phyloP scores from a whole-genome alignment of 2,888 invertebrate species.

The Rhingia campestris region DNA sequence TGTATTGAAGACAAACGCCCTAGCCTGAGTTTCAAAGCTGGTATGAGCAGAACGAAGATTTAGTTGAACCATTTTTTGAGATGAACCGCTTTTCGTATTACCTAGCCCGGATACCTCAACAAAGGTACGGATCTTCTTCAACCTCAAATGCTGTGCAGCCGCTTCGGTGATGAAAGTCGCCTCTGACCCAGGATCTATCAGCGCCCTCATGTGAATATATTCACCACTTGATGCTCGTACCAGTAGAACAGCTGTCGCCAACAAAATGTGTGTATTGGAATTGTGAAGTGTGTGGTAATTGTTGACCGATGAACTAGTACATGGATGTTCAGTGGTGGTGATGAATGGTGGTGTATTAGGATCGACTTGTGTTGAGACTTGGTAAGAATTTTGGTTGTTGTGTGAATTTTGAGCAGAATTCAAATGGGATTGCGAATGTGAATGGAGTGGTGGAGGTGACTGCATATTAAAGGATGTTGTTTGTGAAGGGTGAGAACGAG shows the following conservation, averaged over 20 bases:
- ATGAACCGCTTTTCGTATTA: constrained; percentile 2
- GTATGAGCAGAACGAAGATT: constrained; percentile 8
- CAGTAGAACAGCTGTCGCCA: constrained; percentile 6
- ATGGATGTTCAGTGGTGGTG: background rate
- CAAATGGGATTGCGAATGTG: background rate
- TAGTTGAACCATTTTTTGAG: background rate
- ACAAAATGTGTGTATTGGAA: background rate
- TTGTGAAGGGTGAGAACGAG: too few species aligned
- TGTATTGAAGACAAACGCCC: constrained; percentile 5
- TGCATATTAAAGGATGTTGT: background rate
- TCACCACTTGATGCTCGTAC: background rate
- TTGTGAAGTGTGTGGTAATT: background rate
- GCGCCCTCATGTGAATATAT: background rate
- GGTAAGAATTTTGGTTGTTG: background rate
- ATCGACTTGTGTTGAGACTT: constrained; percentile 3
- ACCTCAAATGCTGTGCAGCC: constrained; percentile 6
- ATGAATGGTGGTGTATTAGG: background rate
- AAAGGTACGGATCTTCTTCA: background rate
- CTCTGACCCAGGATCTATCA: constrained; percentile 11
- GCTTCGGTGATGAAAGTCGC: constrained; percentile 21
- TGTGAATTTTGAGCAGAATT: background rate
- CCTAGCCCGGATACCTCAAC: constrained; percentile 13
- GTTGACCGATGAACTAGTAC: constrained; percentile 1
- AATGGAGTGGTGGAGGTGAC: background rate
- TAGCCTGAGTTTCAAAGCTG: background rate